A percentile compares a stretch with the other conserved stretches of the same genome.
phyloP scores from a whole-genome alignment of 1,140 invertebrate genomes.

The Pogonomyrmex barbatus region DNA sequence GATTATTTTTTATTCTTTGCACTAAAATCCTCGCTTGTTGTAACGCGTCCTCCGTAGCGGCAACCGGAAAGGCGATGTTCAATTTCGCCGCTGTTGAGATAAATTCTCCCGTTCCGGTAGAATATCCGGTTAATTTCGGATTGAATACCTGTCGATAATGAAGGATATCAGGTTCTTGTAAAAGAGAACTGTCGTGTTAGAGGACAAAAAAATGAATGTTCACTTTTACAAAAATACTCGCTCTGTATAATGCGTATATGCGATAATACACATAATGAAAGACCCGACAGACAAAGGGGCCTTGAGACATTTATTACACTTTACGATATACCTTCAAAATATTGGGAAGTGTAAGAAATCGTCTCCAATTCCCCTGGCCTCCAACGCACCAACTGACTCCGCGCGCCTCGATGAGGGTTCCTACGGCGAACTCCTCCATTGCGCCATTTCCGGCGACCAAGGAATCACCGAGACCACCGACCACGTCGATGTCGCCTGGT shows the following conservation, averaged over 20 bases:
- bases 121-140: conserved; percentile 89
- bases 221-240: background rate
- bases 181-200: background rate
- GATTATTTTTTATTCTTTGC: conserved; percentile 89
- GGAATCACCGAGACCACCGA: conserved; percentile 93
- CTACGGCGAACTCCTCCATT: conserved; percentile 90
- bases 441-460: conserved; percentile 92
- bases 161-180: background rate
- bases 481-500: conserved; percentile 92
- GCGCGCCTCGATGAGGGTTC: conserved; percentile 91
- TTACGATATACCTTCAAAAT: conserved; percentile 87
- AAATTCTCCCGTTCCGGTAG: conserved; percentile 90
- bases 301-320: background rate
- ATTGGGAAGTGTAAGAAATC: conserved; percentile 90
- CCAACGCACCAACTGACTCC: conserved; percentile 93
- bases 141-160: conserved; percentile 87
- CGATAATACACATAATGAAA: too few species aligned
- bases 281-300: background rate
- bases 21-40: conserved; percentile 90
- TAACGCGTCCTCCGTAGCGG: conserved; percentile 90
- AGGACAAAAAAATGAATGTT: background rate
- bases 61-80: conserved; percentile 91
- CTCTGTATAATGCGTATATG: background rate
- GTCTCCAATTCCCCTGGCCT: conserved; percentile 89
- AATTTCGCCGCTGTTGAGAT: conserved; percentile 88